Evolutionary conservation across 2,797 vertebrate species (phyloP), one percentile per base, ranked within the genome.

Genomic region (Podarcis lilfordi): DNA sequence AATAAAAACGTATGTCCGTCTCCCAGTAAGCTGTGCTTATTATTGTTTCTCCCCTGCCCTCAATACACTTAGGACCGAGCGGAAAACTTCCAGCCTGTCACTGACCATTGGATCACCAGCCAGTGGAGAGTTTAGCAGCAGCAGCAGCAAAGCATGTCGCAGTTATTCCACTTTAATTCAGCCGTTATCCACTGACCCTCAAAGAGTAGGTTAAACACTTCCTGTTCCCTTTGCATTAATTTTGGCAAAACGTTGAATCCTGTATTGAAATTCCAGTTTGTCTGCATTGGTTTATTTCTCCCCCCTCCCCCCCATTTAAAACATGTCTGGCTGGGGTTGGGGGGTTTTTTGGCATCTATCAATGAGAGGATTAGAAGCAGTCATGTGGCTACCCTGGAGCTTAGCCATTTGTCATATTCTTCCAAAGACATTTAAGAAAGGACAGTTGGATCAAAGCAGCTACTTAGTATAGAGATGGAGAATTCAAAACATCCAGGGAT

Each of bases 131-230:
- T 91, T 90, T 27, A 89, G 79, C 59, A 95, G 96, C 55, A 95
- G 96, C 55, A 95, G 95, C 55, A 5, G 43, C 43, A n/a, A 93
- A 76, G 68, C 93, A 25, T 89, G 94, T 88, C 96, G 97, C 89
- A 97, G 92, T 91, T 94, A 96, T 91, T 97, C 94, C 92, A 96
- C 93, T 90, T 95, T 95, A 95, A 95, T 96, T 92, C 97, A 98
- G 87, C 95, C 96, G 8, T 91, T 96, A 82, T 86, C 94, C 88
- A 93, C 87, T 93, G 96, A 95, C 85, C 92, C 93, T 59, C 96
- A 96, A 59, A 95, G 91, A 97, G 96, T 96, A 97, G 13, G 71
- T 75, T 90, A 35, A 66, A 85, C 25, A 1, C 0, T 2, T 82
- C 74, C 43, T 1, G 72, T 89, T 27, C 84, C 91, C 82, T 80